Evolutionary conservation across 2,113 vertebrate species (phyloP), one percentile per base, ranked within the genome.

Genomic region (Daubentonia madagascariensis): DNA sequence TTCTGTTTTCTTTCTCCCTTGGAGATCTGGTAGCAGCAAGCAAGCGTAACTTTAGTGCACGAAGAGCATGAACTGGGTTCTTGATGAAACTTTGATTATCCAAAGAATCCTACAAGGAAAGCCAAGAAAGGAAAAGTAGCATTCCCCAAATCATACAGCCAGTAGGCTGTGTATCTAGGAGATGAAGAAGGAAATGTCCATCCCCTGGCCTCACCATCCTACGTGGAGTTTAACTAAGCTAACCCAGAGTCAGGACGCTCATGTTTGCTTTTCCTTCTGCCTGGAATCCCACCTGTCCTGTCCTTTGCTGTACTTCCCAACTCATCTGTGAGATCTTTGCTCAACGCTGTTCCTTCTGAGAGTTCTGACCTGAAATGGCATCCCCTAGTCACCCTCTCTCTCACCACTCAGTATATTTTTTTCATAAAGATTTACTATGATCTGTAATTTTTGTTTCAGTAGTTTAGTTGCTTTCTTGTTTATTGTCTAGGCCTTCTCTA

Each of bases 71-170:
- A 84, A 85, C 65, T 70, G 68, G 85, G 57, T 88, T 87, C 92
- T 45, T 88, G 86, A 84, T 93, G 78, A 92, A 94, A 86, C 84
- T 94, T 93, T 85, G 90, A 80, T 93, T 81, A 96, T 96, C 40
- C 32, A 35, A 80, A 83, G 63, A 93, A 28, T 76, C 63, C 61
- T 92, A 40, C 6, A 45, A 76, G 84, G 85, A 67, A 89, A 48
- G 3, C 35, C 54, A 73, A 18, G 63, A 63, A 92, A 90, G 43
- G 16, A 87, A 57, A 57, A 76, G 52, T 12, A 54, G 28, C 5
- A 43, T 70, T 92, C n/a, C n/a, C 28, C 3, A 23, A 48, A 81
- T 23, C 25, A 14, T 30, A 52, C 2, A 93, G 76, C 63, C 30
- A 12, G 25, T 10, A 50, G 14, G 3, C 4, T 50, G n/a, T 43